Evolutionary conservation across 2,888 invertebrate species (phyloP), one percentile per base, ranked within the genome.

Genomic region (Escarpia spicata): DNA sequence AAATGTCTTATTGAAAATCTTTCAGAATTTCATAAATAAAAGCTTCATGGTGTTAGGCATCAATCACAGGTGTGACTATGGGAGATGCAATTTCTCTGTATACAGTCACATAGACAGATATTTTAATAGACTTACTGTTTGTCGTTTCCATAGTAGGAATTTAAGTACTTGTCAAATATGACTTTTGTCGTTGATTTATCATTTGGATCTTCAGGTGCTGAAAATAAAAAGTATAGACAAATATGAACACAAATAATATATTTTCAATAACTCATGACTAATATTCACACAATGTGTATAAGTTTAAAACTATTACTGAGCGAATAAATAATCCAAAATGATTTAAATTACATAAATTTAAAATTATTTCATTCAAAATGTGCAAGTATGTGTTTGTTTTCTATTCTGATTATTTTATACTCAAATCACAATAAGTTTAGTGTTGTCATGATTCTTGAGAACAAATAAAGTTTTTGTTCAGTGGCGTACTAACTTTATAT

Each of bases 161-260:
- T 75, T 75, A 75, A 75, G 75, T 75, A 75, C 75, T 75, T 19
- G 75, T 75, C 75, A 75, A 75, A 75, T 2, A 75, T 75, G 19
- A 75, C 75, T 75, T 75, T 75, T 75, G 75, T 75, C 19, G 75
- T 75, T 75, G 75, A 75, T 75, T 75, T 75, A 75, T 75, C 75
- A 6, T 26, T 75, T 19, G 75, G 75, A 75, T 75, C 75, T 75
- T 75, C 75, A 19, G 75, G 75, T n/a, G 75, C 75, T 75, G 26
- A 19, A 75, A 75, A 26, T 19, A 75, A 26, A 19, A 75, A 26
- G 19, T 75, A 75, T 75, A 12, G 9, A 52, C 3, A 75, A 19
- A 75, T n/a, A 75, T 75, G 19, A 75, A 26, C 4, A 75, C 26
- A 26, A 26, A 26, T 6, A 75, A 75, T 4, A 75, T 75, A 52